Evolutionary conservation across 2,797 vertebrate species (phyloP), one percentile per base, ranked within the genome.

Genomic region (Propithecus deckenii): DNA sequence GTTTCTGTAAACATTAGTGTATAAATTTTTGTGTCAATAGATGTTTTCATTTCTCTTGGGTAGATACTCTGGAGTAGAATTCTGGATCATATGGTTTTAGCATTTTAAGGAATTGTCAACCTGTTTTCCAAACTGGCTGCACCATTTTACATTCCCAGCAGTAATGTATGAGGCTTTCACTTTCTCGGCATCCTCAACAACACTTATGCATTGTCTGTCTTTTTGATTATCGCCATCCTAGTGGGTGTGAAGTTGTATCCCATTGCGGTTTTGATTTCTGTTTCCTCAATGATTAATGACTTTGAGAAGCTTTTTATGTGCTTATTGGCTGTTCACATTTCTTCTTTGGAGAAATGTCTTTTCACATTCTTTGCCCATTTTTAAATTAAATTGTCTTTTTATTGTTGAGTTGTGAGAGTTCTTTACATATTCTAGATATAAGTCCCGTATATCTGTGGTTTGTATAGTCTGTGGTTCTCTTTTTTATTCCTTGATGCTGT

Each of bases 21-120:
- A 2, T 63, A 74, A 41, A 20, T 67, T 93, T 93, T 86, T 46
- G 13, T 71, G 38, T 57, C 4, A 22, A 43, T 22, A 3, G 85
- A 74, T 76, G 71, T 81, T 93, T 95, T 92, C 92, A 59, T 95
- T 74, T 92, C 35, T 89, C 32, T 67, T 71, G 43, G 23, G 7
- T 79, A 65, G 28, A 38, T 65, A 86, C 43, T 57, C 87, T 76
- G 50, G n/a, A 81, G 10, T 69, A 78, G 57, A 94, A 76, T 89
- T 95, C 83, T 94, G 30, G 48, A 50, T 92, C 38, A 48, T 46
- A 28, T 38, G 25, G 35, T 89, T 86, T 86, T 90, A 78, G 61
- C n/a, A 75, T 92, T 85, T 71, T 90, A 35, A 84, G 55, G 67
- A 76, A 65, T n/a, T 46, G 1, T 57, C 69, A 75, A 72, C 52